Base-by-base conservation (phyloP, 2,888 invertebrate genomes). In the Polyommatus icarus region DNA sequence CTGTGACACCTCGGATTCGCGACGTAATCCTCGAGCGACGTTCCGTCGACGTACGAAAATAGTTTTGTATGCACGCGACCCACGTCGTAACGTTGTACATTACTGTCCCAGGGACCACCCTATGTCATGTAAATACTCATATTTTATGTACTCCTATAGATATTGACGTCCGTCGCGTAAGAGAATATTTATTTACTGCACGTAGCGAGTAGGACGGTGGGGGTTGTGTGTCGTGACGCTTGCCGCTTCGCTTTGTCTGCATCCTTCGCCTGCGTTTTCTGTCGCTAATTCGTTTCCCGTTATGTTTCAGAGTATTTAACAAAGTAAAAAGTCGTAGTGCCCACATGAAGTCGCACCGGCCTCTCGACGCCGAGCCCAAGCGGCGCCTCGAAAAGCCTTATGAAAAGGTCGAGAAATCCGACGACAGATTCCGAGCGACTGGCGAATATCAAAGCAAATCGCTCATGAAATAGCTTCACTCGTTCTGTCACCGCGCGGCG, bases 311-410 rank as follows among this genome's bases (percentile, higher is more conserved):
- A 96, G 97, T 98, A 92, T 99, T 99, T 96, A 97, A 96, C 95
- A 99, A 99, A 96, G 98, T 99, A 89, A 99, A 99, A 95, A 99
- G 99, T 95, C 97, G 99, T 94, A 99, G 99, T 95, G 99, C 99
- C 83, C 99, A 99, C 95, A 99, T 99, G 99, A 99, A 99, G 95
- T 99, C 98, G 84, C 99, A 99, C 95, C 97, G 98, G 89, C 97
- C 98, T 86, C 97, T 97, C 90, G 98, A 98, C 94, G 96, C 96
- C 91, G 97, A 97, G 91, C 95, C 95, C 83, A 96, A 95, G 94
- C 94, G 96, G 94, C 95, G 95, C 87, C 92, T 93, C 89, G 94
- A 94, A 93, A 94, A 94, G 88, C 93, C 94, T 93, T 94, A 94
- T 94, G 94, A 93, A 93, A 94, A 93, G 93, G 94, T 94, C 87